Percentiles rank a stretch among this genome's conserved stretches.
Evolutionary conservation across 2,113 vertebrate genomes (phyloP).

Genomic region (Cyprinus carpio): DNA sequence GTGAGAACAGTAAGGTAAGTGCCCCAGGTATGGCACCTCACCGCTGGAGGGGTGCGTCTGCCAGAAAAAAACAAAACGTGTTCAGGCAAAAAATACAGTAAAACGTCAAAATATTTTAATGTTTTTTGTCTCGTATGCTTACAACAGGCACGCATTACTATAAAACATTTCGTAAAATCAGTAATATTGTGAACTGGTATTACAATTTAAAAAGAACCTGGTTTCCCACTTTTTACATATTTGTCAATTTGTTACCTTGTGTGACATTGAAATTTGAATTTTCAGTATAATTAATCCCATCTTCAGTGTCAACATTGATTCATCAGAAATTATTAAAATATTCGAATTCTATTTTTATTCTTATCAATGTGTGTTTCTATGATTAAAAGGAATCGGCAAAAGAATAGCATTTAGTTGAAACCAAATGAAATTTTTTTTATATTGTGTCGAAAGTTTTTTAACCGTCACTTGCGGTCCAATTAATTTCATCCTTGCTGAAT

Average conservation of each 20-base stretch:
- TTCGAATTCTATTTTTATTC: background rate
- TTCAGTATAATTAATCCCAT: background rate
- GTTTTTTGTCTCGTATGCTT: background rate
- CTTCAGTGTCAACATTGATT: background rate
- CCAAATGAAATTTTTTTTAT: too few relatives aligned
- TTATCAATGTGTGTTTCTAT: background rate
- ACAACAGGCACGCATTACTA: background rate
- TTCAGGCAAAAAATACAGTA: background rate
- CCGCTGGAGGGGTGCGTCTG: conserved; percentile 71
- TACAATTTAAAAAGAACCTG: background rate
- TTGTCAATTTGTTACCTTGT: background rate
- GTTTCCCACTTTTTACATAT: too few relatives aligned
- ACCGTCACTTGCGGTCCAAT: background rate
- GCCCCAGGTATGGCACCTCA: conserved; percentile 85
- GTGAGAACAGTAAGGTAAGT: conserved; percentile 87
- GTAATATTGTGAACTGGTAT: background rate
- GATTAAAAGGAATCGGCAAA: background rate
- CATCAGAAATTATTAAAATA: background rate
- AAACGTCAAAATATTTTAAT: background rate
- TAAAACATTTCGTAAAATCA: too few relatives aligned
- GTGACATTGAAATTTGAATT: background rate
- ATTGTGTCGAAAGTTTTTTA: too few relatives aligned
- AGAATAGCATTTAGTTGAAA: background rate
- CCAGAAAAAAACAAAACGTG: background rate
- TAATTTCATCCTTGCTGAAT: too few relatives aligned